Base-by-base conservation (phyloP, 2,888 invertebrate species). In the Odontomyia ornata region DNA sequence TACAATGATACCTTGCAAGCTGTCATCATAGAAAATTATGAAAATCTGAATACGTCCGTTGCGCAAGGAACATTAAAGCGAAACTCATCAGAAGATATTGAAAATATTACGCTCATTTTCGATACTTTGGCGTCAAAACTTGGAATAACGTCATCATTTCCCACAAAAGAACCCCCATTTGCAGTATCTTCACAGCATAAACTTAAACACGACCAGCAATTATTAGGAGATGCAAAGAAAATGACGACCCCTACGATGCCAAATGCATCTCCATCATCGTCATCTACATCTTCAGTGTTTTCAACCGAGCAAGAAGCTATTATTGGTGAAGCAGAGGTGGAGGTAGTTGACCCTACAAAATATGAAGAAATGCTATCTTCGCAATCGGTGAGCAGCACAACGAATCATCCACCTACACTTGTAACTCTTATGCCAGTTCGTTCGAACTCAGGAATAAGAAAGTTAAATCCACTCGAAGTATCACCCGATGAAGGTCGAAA, bases 391-490 rank as follows among this genome's bases (percentile, higher is more conserved):
- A 81, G 81, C 1, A 82, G 83, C 0, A 84, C 85, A 1, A 84
- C 85, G 60, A 81, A 83, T 9, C 82, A 85, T 80, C 81, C 83
- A 1, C 83, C 85, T 73, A 86, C 87, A n/a, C 82, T 91, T 23
- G 90, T 91, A 1, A 94, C 94, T 0, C 85, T 94, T 57, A 87
- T 93, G 77, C 95, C 95, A 0, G 93, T 91, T 0, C 92, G 93
- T 83, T 95, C 94, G 0, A 94, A 95, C 85, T 90, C 93, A 0
- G 94, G 93, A 0, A 89, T 94, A 4, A 91, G 93, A 79, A 93
- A 93, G 0, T 86, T 93, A 62, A 87, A 92, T 81, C 92, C 92
- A 56, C n/a, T 30, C 4, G 46, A 15, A 9, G 11, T 18, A 13
- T 1, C 2, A 1, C 5, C 13, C 4, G 43, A 11, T 88, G 82